These are phyloP conservation scores for Eriosoma lanigerum DNA, from an alignment of 1,140 invertebrate species.

Conservation along the genomic window DNA sequence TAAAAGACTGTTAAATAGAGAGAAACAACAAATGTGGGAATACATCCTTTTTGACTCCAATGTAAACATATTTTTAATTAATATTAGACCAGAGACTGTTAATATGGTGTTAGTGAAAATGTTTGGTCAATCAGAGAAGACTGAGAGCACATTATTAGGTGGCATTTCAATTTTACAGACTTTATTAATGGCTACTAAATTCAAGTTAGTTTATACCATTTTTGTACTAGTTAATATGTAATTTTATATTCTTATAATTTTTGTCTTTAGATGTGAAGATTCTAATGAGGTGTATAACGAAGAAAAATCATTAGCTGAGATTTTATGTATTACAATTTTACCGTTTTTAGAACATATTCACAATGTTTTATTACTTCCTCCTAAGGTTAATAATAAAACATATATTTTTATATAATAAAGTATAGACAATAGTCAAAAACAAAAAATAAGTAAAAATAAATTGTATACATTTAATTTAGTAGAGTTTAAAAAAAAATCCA, in stretches of 20 bases:
- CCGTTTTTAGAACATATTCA: slow-evolving; percentile 51
- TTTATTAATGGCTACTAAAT: slow-evolving; percentile 40
- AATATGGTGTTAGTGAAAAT: slow-evolving; percentile 34
- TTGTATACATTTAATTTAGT: too few relatives aligned
- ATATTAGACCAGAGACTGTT: slow-evolving; percentile 35
- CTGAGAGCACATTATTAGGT: slow-evolving; percentile 42
- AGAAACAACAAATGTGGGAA: too few relatives aligned
- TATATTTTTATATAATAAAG: too few relatives aligned
- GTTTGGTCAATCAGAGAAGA: slow-evolving; percentile 44
- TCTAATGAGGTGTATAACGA: slow-evolving; percentile 24
- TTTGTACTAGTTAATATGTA: not conserved
- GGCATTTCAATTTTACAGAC: slow-evolving; percentile 38
- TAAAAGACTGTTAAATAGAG: too few relatives aligned
- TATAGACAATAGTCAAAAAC: not conserved
- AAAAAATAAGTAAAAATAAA: too few relatives aligned
- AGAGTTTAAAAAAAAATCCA: too few relatives aligned
- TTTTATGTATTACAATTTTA: slow-evolving; percentile 46
- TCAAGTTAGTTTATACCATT: not conserved
- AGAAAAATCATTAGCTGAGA: slow-evolving; percentile 31
- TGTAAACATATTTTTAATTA: not conserved
- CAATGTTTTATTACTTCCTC: slow-evolving; percentile 30
- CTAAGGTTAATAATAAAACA: slow-evolving; percentile 13
- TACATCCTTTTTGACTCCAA: too few relatives aligned
- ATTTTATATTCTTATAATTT: not conserved
- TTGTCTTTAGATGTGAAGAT: slow-evolving; percentile 18